phyloP scores from a whole-genome alignment of 2,113 vertebrate species.

The Strix uralensis region DNA sequence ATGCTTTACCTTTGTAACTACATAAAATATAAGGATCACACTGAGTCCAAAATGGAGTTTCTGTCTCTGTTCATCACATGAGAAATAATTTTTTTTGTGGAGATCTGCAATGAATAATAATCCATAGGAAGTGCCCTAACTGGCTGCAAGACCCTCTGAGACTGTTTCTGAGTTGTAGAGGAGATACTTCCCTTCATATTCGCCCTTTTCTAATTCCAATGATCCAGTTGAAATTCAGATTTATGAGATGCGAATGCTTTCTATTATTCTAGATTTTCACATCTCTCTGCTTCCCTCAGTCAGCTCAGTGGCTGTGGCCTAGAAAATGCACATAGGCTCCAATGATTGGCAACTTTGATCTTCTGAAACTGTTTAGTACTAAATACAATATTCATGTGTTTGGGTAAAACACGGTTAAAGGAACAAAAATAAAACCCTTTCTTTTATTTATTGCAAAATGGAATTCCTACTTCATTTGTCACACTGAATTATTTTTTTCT shows the following conservation, averaged over 20 bases:
- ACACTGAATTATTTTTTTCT: background rate
- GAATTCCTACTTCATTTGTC: constrained; percentile 36
- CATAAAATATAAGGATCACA: background rate
- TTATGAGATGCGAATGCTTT: background rate
- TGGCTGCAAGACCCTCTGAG: background rate
- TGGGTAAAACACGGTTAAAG: background rate
- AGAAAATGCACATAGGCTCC: background rate
- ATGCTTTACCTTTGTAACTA: background rate
- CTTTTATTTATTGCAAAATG: background rate
- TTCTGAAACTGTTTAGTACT: background rate
- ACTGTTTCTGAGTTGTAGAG: background rate
- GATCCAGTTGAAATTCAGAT: background rate
- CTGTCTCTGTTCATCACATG: background rate
- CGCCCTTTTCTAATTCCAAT: background rate
- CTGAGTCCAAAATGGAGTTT: background rate
- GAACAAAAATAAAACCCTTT: constrained; percentile 16
- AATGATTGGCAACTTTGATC: background rate
- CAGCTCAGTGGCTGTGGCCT: background rate
- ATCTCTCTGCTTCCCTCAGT: background rate
- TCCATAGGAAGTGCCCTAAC: background rate
- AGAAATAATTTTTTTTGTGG: background rate
- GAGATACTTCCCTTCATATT: background rate
- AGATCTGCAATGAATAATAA: background rate
- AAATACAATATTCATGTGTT: constrained; percentile 9
- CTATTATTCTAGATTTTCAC: background rate